Evolutionary conservation across 2,888 invertebrate species (phyloP).

Genomic region (Anaspis maculata): DNA sequence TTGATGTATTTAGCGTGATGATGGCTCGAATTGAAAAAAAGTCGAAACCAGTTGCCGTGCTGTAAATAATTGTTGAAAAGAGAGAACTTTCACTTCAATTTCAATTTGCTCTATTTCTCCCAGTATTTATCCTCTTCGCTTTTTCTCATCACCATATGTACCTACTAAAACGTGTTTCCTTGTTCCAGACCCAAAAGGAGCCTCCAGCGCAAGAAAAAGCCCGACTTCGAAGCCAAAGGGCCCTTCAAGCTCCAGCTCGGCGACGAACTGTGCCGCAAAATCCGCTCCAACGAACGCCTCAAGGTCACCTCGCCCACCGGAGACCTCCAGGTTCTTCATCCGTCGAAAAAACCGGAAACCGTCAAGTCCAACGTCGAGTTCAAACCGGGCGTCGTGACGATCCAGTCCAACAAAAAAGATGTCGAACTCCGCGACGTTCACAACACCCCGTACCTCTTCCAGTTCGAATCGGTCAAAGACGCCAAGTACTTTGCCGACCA

Average conservation of each 20-base stretch:
- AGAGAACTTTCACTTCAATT: too few species aligned
- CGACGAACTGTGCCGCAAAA: slow-evolving; percentile 10
- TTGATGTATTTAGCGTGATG: too few species aligned
- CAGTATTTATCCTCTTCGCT: too few species aligned
- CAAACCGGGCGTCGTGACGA: slow-evolving; percentile 17
- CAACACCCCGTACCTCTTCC: slow-evolving; percentile 23
- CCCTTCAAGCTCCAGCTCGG: slow-evolving; percentile 10
- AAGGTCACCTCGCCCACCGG: too few species aligned
- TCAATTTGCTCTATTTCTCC: too few species aligned
- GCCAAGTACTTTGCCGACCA: slow-evolving; percentile 24
- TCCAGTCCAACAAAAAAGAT: slow-evolving; percentile 22
- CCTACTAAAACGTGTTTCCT: not conserved
- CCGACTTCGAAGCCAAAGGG: slow-evolving; percentile 11
- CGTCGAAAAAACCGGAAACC: too few species aligned
- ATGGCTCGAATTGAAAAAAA: too few species aligned
- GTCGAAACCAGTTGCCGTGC: too few species aligned
- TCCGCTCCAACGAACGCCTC: slow-evolving; percentile 7
- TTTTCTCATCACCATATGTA: too few species aligned
- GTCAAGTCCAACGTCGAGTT: slow-evolving; percentile 19
- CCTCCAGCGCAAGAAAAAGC: too few species aligned
- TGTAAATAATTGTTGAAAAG: too few species aligned
- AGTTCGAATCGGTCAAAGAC: slow-evolving; percentile 29
- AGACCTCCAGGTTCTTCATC: too few species aligned
- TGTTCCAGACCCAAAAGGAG: not conserved
- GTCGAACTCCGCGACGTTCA: slow-evolving; percentile 24